Conservation (phyloP, 35 echinoderm and acorn worm genomes). For the Acanthaster planci region DNA sequence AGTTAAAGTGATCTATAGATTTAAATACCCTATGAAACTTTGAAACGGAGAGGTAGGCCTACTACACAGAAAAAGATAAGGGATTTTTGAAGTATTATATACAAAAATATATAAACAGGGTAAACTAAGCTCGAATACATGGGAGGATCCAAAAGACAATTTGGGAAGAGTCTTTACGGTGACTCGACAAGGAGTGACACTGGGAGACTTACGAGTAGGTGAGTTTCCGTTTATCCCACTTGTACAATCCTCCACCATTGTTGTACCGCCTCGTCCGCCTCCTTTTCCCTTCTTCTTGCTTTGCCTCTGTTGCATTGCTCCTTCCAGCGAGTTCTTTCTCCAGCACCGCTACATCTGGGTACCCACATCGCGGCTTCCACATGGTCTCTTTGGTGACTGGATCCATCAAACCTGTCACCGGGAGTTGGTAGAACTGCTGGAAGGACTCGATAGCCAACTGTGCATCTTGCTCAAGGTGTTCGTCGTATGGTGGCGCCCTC, state of each 20-base stretch:
- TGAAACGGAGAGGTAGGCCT: too few species aligned
- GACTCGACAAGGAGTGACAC: too few species aligned
- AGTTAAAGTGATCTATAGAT: too few species aligned
- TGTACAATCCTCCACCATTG: conserved; percentile 58
- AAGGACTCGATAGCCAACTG: conserved; percentile 43
- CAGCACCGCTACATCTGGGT: conserved; percentile 45
- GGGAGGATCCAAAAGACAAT: too few species aligned
- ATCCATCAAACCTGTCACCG: conserved; percentile 55
- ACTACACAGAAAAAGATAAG: too few species aligned
- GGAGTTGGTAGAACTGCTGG: conserved; percentile 68
- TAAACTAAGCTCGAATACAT: too few species aligned
- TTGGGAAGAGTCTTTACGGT: too few species aligned
- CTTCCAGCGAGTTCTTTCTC: too few species aligned
- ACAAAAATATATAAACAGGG: too few species aligned
- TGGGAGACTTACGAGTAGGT: conserved; percentile 68
- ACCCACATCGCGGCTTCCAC: conserved; percentile 71
- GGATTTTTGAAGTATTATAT: too few species aligned
- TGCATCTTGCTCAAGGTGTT: conserved; percentile 24
- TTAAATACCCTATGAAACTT: too few species aligned
- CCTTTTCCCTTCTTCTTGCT: not conserved
- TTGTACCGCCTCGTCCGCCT: conserved; percentile 63
- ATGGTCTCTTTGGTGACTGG: conserved; percentile 51
- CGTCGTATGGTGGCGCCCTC: conserved; percentile 17
- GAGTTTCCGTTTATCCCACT: conserved; percentile 65
- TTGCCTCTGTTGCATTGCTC: conserved; percentile 8